A percentile compares a stretch with the other conserved stretches of the same genome.
These are phyloP conservation scores for Alviniconcha strummeri DNA, from an alignment of 2,888 invertebrate species.

Conservation along the genomic window DNA sequence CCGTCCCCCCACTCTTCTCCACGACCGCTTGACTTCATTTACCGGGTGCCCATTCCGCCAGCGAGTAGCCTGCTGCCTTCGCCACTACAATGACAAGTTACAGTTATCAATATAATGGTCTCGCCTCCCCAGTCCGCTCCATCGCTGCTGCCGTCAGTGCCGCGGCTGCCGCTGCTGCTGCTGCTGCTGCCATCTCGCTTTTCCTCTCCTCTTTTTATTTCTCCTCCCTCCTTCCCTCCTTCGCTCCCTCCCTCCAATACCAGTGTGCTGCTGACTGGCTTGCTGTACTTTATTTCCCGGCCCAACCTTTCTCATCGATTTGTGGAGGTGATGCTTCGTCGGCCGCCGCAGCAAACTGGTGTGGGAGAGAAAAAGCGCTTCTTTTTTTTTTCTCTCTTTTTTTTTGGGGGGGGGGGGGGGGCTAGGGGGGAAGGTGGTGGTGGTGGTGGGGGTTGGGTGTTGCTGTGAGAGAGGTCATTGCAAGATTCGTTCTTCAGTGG, in stretches of 20 bases:
- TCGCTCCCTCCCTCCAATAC: neutral
- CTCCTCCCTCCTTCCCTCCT: neutral
- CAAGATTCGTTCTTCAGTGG: too few species aligned
- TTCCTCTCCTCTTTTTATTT: neutral
- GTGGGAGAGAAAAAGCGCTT: too few species aligned
- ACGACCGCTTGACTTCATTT: constrained; percentile 17
- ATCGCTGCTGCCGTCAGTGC: neutral
- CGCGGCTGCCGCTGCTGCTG: neutral
- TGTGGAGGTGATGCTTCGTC: neutral
- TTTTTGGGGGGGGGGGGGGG: too few species aligned
- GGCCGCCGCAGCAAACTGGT: too few species aligned
- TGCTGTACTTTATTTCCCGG: neutral
- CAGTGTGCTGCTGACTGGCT: neutral
- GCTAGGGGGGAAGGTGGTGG: too few species aligned
- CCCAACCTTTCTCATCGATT: constrained; percentile 10
- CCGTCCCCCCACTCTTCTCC: neutral
- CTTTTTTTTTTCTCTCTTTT: too few species aligned
- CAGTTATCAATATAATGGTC: constrained; percentile 33
- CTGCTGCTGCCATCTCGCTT: neutral
- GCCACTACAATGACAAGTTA: constrained; percentile 31
- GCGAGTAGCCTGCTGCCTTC: neutral
- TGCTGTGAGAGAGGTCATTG: too few species aligned
- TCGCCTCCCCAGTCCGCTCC: neutral
- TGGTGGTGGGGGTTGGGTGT: too few species aligned
- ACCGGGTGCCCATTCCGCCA: constrained; percentile 10